These are phyloP conservation scores for Doris montereyensis DNA, from an alignment of 2,888 invertebrate species.

Conservation along the genomic window DNA sequence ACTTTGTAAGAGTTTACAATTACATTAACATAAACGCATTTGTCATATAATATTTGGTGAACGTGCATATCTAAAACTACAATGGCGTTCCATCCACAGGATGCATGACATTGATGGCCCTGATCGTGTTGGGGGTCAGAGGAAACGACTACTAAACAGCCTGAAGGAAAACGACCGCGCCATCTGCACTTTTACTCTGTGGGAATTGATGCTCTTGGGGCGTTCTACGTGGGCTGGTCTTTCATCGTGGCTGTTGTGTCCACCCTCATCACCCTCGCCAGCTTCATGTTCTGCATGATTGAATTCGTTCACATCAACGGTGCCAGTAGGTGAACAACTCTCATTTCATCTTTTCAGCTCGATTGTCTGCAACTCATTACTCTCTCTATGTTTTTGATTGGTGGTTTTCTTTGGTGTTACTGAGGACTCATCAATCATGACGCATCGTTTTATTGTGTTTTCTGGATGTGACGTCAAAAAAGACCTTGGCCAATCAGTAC, in stretches of 20 bases:
- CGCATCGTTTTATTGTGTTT: too few species aligned
- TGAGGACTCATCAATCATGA: too few species aligned
- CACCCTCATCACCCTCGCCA: slow-evolving; percentile 46
- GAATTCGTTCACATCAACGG: slow-evolving; percentile 47
- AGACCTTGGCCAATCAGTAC: too few species aligned
- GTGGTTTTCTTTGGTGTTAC: too few species aligned
- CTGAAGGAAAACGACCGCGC: slow-evolving; percentile 44
- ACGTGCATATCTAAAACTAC: too few species aligned
- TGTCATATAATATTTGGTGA: too few species aligned
- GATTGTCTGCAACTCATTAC: too few species aligned
- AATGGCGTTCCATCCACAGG: slow-evolving; percentile 43
- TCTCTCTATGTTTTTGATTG: too few species aligned
- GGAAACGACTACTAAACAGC: slow-evolving; percentile 46
- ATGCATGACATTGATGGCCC: slow-evolving; percentile 48
- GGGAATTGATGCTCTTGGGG: slow-evolving; percentile 44
- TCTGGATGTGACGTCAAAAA: too few species aligned
- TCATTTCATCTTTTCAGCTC: too few species aligned
- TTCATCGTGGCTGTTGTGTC: slow-evolving; percentile 47
- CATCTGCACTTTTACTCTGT: slow-evolving; percentile 43
- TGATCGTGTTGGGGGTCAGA: slow-evolving; percentile 48
- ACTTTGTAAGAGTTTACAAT: too few species aligned
- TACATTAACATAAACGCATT: too few species aligned
- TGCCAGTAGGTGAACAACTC: slow-evolving; percentile 33
- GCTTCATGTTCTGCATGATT: slow-evolving; percentile 49
- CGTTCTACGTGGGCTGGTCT: slow-evolving; percentile 50